Conservation (phyloP, 23 tunicate species). For the Styela clava region DNA sequence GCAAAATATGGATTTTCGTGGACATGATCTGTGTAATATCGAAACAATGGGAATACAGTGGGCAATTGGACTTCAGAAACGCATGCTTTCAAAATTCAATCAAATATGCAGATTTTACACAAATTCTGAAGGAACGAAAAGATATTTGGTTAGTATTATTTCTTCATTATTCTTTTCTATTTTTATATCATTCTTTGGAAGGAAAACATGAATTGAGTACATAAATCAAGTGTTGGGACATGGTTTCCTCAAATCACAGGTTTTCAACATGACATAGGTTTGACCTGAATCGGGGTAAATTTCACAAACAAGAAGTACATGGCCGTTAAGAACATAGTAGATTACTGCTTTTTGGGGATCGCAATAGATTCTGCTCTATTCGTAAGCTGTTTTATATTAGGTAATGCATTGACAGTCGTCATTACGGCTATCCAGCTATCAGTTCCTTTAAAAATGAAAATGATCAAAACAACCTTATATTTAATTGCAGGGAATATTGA, state of each 20-base stretch:
- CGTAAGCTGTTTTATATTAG: too few relatives aligned
- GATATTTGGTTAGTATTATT: constrained; percentile 16
- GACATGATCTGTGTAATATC: constrained; percentile 7
- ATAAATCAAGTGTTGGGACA: too few relatives aligned
- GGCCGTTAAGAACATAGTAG: too few relatives aligned
- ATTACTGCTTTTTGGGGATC: too few relatives aligned
- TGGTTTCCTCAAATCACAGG: too few relatives aligned
- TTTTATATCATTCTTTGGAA: background rate
- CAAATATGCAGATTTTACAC: constrained; percentile 1
- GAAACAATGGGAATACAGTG: constrained; percentile 18
- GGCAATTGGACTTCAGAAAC: constrained; percentile 24
- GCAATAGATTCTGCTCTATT: too few relatives aligned
- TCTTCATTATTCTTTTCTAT: background rate
- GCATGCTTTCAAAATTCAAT: background rate
- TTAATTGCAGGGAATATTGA: constrained; percentile 15
- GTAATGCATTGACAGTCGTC: too few relatives aligned
- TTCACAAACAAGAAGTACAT: too few relatives aligned
- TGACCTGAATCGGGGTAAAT: too few relatives aligned
- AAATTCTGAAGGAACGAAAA: constrained; percentile 8
- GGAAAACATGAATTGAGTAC: too few relatives aligned
- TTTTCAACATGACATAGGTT: too few relatives aligned
- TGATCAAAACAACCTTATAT: background rate
- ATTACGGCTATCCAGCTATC: background rate
- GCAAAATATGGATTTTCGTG: background rate
- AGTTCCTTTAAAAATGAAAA: background rate